phyloP scores from a whole-genome alignment of 2,888 invertebrate species.

The Prosapia bicincta region DNA sequence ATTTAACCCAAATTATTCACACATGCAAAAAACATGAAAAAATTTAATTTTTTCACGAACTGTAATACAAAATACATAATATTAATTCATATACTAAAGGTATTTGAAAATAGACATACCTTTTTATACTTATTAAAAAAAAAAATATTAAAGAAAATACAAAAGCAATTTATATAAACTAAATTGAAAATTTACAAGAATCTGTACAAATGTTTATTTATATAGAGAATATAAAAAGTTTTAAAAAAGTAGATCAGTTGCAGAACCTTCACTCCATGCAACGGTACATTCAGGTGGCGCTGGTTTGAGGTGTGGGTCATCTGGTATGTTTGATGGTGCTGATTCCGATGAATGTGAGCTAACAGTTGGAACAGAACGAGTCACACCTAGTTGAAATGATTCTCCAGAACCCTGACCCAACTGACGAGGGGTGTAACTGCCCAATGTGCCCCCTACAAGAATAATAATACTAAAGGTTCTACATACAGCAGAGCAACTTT shows the following conservation, averaged over 20 bases:
- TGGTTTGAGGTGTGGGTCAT: constrained; percentile 44
- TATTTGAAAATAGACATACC: no score
- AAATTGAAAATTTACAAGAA: neutral
- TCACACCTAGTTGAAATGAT: constrained; percentile 73
- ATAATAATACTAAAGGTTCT: constrained; percentile 12
- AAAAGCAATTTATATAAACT: neutral
- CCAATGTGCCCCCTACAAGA: constrained; percentile 52
- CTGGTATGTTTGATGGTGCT: constrained; percentile 35
- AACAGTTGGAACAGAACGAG: constrained; percentile 52
- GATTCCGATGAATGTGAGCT: constrained; percentile 39
- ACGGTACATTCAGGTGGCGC: constrained; percentile 44
- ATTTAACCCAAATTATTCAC: neutral
- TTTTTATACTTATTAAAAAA: no score
- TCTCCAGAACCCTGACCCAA: constrained; percentile 56
- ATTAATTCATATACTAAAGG: no score
- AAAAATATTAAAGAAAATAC: neutral
- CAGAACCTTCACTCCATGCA: constrained; percentile 46
- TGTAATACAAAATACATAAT: no score
- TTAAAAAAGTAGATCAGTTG: constrained; percentile 47
- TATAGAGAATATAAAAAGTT: no score
- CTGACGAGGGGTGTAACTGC: constrained; percentile 82
- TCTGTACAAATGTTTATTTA: neutral
- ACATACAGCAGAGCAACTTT: neutral
- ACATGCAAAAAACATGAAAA: neutral
- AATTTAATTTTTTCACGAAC: neutral